Base-by-base conservation (phyloP, 2,113 vertebrate species). In the Tragelaphus strepsiceros region DNA sequence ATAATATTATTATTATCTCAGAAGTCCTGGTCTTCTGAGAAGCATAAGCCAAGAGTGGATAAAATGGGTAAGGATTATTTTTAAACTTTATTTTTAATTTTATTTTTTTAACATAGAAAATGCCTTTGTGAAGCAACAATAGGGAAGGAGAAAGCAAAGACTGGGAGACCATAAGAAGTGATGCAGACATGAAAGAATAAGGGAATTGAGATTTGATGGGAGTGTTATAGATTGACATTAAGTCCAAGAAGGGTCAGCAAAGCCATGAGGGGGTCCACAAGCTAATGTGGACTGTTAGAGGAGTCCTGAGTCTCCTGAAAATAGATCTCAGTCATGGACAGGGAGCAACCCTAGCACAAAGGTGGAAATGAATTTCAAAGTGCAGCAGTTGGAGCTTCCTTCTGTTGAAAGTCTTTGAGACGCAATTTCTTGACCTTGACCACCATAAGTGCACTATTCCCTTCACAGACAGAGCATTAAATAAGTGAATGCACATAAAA, bases 171-270 rank as follows among this genome's bases (percentile, higher is more conserved):
- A 39, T 39, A 39, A 39, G 35, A 39, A n/a, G n/a, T 17, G 8
- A 85, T 43, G 14, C 3, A 49, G n/a, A 67, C 4, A 10, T 53
- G n/a, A 91, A 77, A 78, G 9, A 88, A 43, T n/a, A 26, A 91
- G 28, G 16, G 10, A 54, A 11, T 11, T 56, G 53, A 64, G 54
- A 43, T 28, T n/a, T 39, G 35, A 30, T 16, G 4, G 15, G 11
- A 26, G 13, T 3, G 13, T 35, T n/a, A 21, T 1, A 54, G 58
- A 80, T 2, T 1, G 9, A 14, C 5, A 2, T 19, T 14, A 7
- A 26, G 19, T 24, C 43, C 51, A 51, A 15, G 12, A 51, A 30
- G 17, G 4, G 15, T 39, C 51, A 91, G 4, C 0, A 10, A 80
- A 54, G 15, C 3, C 35, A 3, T 1, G 14, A 93, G 21, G 3